These are phyloP conservation scores for Chelon labrosus DNA, from an alignment of 2,797 vertebrate species.

Conservation along the genomic window DNA sequence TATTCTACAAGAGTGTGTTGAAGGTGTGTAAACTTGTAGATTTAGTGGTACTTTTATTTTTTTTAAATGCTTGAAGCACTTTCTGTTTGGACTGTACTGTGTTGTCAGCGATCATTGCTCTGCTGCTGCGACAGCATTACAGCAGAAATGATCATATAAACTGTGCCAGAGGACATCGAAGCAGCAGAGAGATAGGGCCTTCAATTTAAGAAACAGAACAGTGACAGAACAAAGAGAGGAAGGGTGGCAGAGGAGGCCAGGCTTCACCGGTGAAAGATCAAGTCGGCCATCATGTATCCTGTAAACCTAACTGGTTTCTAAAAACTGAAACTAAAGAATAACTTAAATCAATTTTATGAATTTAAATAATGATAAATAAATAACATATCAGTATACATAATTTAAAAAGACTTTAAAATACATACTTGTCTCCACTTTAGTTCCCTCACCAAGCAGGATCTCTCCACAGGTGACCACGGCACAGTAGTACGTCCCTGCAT, in stretches of 20 bases:
- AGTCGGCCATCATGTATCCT: neutral
- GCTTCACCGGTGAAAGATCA: no score
- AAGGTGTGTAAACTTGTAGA: no score
- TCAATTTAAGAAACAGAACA: neutral
- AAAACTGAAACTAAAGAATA: no score
- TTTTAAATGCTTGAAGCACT: no score
- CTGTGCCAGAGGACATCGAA: neutral
- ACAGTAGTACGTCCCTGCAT: conserved; percentile 68
- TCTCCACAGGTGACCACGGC: conserved; percentile 65
- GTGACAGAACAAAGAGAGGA: conserved; percentile 4
- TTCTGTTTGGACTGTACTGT: neutral
- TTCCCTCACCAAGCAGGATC: conserved; percentile 68
- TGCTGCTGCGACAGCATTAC: neutral
- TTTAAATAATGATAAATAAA: neutral
- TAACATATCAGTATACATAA: neutral
- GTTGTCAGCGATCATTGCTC: no score
- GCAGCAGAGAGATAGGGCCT: no score
- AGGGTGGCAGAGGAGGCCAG: neutral
- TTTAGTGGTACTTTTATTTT: no score
- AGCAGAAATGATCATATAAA: neutral
- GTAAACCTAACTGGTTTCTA: neutral
- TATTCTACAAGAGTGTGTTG: no score
- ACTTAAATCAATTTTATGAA: no score
- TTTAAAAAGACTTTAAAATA: neutral
- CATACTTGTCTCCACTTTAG: conserved; percentile 50